phyloP scores from a whole-genome alignment of 2,113 vertebrate genomes.

The Mionectes macconnelli region DNA sequence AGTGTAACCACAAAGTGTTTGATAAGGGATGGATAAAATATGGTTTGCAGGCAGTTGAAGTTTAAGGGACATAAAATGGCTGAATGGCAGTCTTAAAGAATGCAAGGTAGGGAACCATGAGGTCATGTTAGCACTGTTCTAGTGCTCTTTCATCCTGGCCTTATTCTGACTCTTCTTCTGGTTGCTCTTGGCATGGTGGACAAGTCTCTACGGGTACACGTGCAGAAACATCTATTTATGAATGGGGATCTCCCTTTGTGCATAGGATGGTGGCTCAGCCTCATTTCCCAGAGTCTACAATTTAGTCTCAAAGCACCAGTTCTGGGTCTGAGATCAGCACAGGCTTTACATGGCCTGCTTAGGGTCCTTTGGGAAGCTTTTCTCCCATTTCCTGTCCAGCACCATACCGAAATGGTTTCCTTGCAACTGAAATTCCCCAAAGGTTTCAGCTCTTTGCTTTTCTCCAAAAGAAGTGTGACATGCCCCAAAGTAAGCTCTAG shows the following conservation, averaged over 20 bases:
- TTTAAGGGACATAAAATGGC: constrained; percentile 24
- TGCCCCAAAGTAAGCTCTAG: not conserved
- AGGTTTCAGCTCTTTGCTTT: not conserved
- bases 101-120: not conserved
- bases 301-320: not conserved
- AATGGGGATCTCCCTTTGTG: not conserved
- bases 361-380: not conserved
- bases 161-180: not conserved
- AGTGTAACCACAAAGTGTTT: constrained; percentile 59
- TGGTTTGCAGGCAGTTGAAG: constrained; percentile 53
- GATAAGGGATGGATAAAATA: constrained; percentile 55
- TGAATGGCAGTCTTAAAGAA: constrained; percentile 25
- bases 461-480: not conserved
- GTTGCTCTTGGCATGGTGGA: not conserved
- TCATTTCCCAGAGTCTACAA: not conserved
- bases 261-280: not conserved
- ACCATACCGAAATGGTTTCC: not conserved
- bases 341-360: not conserved
- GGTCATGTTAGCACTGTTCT: not conserved
- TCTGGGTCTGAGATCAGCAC: not conserved
- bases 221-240: not conserved
- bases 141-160: not conserved
- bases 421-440: not conserved
- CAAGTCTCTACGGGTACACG: not conserved
- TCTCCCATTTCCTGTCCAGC: not conserved